A percentile compares a stretch with the other conserved stretches of the same genome.
Conservation (phyloP, 1,140 invertebrate genomes). For the Cephus cinctus region DNA sequence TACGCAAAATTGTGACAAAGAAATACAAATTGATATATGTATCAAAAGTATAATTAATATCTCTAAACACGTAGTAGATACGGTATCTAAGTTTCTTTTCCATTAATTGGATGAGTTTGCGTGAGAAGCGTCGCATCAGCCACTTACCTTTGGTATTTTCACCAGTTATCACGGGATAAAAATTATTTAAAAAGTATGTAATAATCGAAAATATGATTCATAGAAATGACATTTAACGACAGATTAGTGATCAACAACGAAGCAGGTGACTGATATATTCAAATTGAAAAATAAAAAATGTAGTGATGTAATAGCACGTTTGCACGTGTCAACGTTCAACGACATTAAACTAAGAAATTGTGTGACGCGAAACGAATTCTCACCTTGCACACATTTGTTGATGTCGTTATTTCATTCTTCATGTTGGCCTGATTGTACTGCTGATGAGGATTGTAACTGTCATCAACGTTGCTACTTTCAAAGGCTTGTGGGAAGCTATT, state of each 20-base stretch:
- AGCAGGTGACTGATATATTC: no score
- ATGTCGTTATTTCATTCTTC: constrained; percentile 54
- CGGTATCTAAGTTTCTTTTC: no score
- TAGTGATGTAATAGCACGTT: constrained; percentile 36
- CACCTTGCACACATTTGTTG: constrained; percentile 73
- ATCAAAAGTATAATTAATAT: no score
- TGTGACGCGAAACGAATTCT: constrained; percentile 38
- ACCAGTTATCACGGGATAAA: no score
- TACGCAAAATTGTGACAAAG: no score
- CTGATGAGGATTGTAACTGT: constrained; percentile 54
- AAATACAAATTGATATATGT: no score
- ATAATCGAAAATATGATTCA: no score
- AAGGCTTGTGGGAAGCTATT: constrained; percentile 57
- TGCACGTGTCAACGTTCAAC: constrained; percentile 19
- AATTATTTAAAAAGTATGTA: no score
- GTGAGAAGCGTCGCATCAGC: constrained; percentile 20
- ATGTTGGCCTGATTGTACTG: constrained; percentile 53
- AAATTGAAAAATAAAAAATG: constrained; percentile 13
- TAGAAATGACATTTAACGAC: no score
- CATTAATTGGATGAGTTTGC: no score
- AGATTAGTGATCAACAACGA: no score
- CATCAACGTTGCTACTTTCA: constrained; percentile 57
- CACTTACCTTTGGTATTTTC: constrained; percentile 31
- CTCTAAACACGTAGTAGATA: no score
- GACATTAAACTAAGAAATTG: constrained; percentile 1